Evolutionary conservation across 1,140 invertebrate genomes (phyloP).

Genomic region (Zaprionus gabonicus): DNA sequence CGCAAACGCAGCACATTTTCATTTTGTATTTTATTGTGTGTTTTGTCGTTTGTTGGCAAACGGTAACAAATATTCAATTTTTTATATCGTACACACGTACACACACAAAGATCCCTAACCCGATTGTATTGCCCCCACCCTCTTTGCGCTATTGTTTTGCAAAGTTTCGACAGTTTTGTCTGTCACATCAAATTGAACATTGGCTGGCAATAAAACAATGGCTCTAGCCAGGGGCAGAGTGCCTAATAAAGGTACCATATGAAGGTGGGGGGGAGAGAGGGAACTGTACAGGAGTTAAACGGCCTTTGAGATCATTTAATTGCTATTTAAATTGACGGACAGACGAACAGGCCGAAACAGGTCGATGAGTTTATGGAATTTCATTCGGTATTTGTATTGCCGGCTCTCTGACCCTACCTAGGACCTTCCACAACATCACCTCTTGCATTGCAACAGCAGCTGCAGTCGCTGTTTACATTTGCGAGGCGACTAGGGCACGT

Average conservation of each 20-base stretch:
- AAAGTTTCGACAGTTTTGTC: conserved; percentile 72
- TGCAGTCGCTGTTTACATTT: conserved; percentile 57
- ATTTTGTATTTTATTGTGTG: conserved; percentile 9
- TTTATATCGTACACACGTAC: not conserved
- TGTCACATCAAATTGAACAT: conserved; percentile 56
- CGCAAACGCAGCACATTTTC: conserved; percentile 20
- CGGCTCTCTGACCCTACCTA: conserved; percentile 32
- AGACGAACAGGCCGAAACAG: not conserved
- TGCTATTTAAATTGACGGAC: conserved; percentile 69
- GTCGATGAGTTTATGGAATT: conserved; percentile 68
- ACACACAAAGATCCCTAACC: not conserved
- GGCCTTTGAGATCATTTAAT: conserved; percentile 60
- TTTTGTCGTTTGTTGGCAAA: not conserved
- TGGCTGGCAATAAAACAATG: conserved; percentile 4
- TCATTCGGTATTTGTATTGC: conserved; percentile 71
- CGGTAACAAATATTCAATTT: conserved; percentile 39
- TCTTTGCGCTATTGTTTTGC: conserved; percentile 53
- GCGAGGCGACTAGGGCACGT: conserved; percentile 57
- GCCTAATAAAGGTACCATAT: not conserved
- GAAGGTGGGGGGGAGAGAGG: too few relatives aligned
- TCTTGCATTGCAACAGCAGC: conserved; percentile 3
- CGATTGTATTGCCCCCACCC: not conserved
- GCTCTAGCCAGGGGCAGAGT: not conserved
- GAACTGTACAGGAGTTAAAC: not conserved
- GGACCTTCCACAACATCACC: not conserved